Evolutionary conservation across 2,113 vertebrate species (phyloP).

Genomic region (Triplophysa siluroides): DNA sequence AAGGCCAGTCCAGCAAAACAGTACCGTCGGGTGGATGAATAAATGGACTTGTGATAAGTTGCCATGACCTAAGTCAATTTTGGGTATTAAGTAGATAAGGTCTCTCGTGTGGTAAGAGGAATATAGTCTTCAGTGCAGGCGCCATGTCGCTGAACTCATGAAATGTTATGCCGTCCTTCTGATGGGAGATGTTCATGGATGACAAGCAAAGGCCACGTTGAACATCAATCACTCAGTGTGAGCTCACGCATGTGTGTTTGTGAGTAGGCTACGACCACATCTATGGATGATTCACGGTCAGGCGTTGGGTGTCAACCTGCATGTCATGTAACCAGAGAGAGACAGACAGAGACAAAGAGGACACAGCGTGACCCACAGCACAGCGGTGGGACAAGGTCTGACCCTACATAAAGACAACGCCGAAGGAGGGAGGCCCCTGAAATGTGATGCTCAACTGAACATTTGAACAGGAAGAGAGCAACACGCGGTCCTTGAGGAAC

Average conservation of each 20-base stretch:
- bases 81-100: not conserved
- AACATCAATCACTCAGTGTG: conserved; percentile 84
- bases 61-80: conserved; percentile 26
- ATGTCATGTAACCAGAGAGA: conserved; percentile 85
- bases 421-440: conserved; percentile 60
- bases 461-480: not conserved
- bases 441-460: conserved; percentile 60
- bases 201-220: conserved; percentile 73
- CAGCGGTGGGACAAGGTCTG: conserved; percentile 49
- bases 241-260: conserved; percentile 56
- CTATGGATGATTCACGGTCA: conserved; percentile 47
- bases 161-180: conserved; percentile 80
- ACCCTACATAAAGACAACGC: conserved; percentile 47
- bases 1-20: too few species aligned
- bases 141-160: conserved; percentile 80
- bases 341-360: conserved; percentile 67
- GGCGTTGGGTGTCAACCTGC: conserved; percentile 75
- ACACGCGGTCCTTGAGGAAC: not conserved
- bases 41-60: conserved; percentile 6
- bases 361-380: conserved; percentile 64
- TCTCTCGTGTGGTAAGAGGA: conserved; percentile 68
- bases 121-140: conserved; percentile 78
- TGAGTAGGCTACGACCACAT: conserved; percentile 48
- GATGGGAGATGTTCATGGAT: conserved; percentile 68
- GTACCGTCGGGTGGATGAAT: not conserved